A percentile compares a stretch with the other conserved stretches of the same genome.
These are phyloP conservation scores for Microctenopoma steveboyesi DNA, from an alignment of 2,797 vertebrate genomes.

Conservation along the genomic window DNA sequence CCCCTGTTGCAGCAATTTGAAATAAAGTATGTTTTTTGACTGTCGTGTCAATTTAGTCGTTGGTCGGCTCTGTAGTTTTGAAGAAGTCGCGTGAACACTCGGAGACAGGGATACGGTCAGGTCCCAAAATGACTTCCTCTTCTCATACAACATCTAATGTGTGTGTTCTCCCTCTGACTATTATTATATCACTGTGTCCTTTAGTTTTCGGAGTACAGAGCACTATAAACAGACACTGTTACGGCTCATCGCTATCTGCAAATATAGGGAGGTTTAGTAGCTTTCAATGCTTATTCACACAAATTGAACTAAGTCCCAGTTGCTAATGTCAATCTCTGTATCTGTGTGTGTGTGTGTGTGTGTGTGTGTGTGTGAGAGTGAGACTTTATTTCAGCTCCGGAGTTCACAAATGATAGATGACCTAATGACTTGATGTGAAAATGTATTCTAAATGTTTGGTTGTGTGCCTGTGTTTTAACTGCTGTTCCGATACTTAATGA, in stretches of 20 bases:
- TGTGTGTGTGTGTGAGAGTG: constrained; percentile 67
- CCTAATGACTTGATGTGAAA: constrained; percentile 55
- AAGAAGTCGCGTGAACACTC: neutral
- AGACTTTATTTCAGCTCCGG: constrained; percentile 52
- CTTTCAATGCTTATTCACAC: neutral
- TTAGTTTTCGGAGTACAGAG: neutral
- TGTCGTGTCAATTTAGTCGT: constrained; percentile 50
- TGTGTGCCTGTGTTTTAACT: constrained; percentile 80
- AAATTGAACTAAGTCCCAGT: neutral
- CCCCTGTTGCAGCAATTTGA: constrained; percentile 75
- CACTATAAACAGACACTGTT: neutral
- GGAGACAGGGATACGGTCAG: neutral
- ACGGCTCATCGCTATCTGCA: neutral
- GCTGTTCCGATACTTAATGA: constrained; percentile 89
- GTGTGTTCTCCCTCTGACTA: neutral
- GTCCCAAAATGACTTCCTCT: neutral
- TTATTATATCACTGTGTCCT: neutral
- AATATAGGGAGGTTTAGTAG: neutral
- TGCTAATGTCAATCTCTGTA: constrained; percentile 19
- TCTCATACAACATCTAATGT: neutral
- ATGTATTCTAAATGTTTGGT: constrained; percentile 79
- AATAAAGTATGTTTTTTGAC: constrained; percentile 79
- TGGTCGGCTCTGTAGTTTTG: constrained; percentile 20
- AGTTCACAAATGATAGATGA: constrained; percentile 40
- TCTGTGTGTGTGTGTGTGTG: constrained; percentile 65